Evolutionary conservation across 2,888 invertebrate species (phyloP), one percentile per base, ranked within the genome.

Genomic region (Hirudinaria manillensis): DNA sequence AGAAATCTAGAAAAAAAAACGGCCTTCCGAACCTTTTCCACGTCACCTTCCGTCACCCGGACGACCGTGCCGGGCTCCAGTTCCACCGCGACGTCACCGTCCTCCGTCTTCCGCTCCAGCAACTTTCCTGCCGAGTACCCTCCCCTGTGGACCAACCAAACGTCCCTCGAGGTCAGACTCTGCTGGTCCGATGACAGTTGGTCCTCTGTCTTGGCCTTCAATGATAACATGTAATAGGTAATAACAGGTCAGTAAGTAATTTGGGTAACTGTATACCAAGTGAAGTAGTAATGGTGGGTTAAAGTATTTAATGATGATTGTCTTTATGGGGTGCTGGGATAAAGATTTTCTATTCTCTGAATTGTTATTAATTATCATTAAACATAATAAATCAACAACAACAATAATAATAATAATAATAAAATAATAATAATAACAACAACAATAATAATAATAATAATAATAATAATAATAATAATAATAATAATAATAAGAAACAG

Each of bases 131-230:
- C 91, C 90, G 95, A 91, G 86, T 95, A 97, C 19, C 97, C 97
- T 21, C 91, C 92, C 75, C 93, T 90, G 87, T 97, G 96, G 75
- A 95, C 91, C 81, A 97, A 87, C 97, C 97, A 97, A 83, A 94
- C 90, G 81, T 90, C 90, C 77, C 87, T 86, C 29, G 90, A 89
- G 83, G 90, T 89, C 86, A 91, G 87, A 89, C 92, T 90, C 81
- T 88, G 88, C 80, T 89, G 88, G 81, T 90, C 90, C 76, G 88
- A 87, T 76, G 88, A 89, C 75, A 90, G 84, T 81, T 90, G 89
- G 80, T 90, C 90, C 81, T 90, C 90, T 7, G 90, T 88, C 84
- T 89, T 89, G 65, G 90, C 90, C 91, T 91, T 86, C 1, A 87
- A 45, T 7, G 13, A 45, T 16, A 45, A 45, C 13, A 45, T 53